phyloP scores from a whole-genome alignment of 2,888 invertebrate species.

The Germaria angustata region DNA sequence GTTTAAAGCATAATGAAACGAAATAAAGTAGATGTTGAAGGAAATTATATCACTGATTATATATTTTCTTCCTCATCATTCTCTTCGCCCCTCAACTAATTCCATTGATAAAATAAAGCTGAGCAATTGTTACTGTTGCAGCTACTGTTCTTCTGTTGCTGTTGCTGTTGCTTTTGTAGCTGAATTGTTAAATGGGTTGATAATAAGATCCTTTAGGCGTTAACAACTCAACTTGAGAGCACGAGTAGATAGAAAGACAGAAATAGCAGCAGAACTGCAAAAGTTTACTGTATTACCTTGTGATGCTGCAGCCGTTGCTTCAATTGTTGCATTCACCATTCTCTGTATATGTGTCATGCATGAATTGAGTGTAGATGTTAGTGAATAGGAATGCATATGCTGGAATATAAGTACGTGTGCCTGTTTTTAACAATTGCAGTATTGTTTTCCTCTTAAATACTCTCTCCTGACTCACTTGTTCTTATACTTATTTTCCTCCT shows the following conservation, averaged over 20 bases:
- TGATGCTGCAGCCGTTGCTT: slow-evolving; percentile 35
- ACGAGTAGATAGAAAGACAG: slow-evolving; percentile 11
- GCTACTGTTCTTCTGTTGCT: slow-evolving; percentile 1
- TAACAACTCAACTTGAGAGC: slow-evolving; percentile 52
- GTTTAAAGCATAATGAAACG: too few relatives aligned
- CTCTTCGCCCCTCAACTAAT: neutral
- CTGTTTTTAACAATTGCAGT: slow-evolving; percentile 37
- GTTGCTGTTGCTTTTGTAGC: slow-evolving; percentile 14
- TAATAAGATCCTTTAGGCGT: slow-evolving; percentile 57
- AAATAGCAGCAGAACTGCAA: neutral
- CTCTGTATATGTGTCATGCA: neutral
- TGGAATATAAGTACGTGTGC: neutral
- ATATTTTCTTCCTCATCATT: slow-evolving; percentile 9
- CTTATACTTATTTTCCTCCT: neutral
- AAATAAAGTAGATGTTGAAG: slow-evolving; percentile 46
- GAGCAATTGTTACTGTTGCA: slow-evolving; percentile 45
- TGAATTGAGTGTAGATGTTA: neutral
- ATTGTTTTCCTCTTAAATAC: slow-evolving; percentile 53
- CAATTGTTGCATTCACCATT: slow-evolving; percentile 59
- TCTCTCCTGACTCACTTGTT: neutral
- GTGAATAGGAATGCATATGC: neutral
- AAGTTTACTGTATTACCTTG: slow-evolving; percentile 38
- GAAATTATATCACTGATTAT: slow-evolving; percentile 51
- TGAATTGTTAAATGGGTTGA: slow-evolving; percentile 58
- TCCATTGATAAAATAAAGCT: neutral